Conservation (phyloP, 1,140 invertebrate species). For the Plodia interpunctella region DNA sequence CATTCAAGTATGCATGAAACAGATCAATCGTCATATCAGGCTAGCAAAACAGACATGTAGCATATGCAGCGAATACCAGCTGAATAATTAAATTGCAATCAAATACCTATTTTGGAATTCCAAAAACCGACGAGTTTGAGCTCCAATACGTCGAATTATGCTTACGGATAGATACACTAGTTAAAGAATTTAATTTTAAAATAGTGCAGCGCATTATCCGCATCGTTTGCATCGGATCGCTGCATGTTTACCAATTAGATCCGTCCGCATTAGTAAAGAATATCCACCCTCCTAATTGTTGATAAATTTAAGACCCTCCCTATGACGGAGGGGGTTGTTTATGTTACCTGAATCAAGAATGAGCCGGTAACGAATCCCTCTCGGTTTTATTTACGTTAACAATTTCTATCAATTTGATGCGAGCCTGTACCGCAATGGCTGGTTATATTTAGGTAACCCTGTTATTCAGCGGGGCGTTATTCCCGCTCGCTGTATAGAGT, state of each 20-base stretch:
- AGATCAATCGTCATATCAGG: conserved; percentile 29
- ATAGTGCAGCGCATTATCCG: conserved; percentile 43
- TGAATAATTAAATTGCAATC: conserved; percentile 64
- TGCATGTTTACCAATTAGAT: conserved; percentile 64
- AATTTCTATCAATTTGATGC: conserved; percentile 30
- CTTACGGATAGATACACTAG: conserved; percentile 62
- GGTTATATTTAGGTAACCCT: conserved; percentile 34
- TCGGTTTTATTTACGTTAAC: conserved; percentile 31
- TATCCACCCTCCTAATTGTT: neutral
- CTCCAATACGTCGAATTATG: conserved; percentile 49
- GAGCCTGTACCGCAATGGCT: conserved; percentile 16
- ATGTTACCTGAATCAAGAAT: conserved; percentile 33
- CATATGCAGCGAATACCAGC: conserved; percentile 36
- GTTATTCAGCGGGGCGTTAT: conserved; percentile 37
- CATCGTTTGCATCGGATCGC: conserved; percentile 40
- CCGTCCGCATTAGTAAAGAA: neutral
- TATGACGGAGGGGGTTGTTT: neutral
- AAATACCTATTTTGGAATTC: conserved; percentile 58
- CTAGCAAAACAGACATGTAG: conserved; percentile 21
- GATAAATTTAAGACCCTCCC: conserved; percentile 5
- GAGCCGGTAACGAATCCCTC: conserved; percentile 21
- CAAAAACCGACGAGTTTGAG: conserved; percentile 38
- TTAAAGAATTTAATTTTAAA: conserved; percentile 72
- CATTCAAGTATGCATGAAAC: conserved; percentile 34
- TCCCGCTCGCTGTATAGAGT: conserved; percentile 32